Conservation (phyloP, 2,113 vertebrate genomes). For the Opisthocomus hoazin region DNA sequence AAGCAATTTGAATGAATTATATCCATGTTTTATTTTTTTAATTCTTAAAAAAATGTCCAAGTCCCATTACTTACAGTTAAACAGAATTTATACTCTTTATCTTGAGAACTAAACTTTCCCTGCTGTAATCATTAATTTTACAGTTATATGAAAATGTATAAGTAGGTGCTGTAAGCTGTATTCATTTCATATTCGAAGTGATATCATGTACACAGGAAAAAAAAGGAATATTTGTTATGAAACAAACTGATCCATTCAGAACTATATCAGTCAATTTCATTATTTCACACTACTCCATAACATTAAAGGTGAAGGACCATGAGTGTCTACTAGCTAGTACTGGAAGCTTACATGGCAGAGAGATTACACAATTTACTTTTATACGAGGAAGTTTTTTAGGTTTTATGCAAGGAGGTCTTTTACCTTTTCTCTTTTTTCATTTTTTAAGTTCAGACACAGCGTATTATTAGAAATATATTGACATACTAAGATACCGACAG, state of each 20-base stretch:
- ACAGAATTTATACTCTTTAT: background rate
- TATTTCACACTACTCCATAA: background rate
- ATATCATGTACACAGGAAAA: background rate
- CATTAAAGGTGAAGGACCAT: background rate
- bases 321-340: background rate
- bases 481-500: background rate
- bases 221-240: background rate
- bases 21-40: background rate
- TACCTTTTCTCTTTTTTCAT: background rate
- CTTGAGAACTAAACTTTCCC: background rate
- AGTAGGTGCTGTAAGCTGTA: background rate
- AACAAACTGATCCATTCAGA: background rate
- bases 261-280: background rate
- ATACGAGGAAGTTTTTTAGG: background rate
- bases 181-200: background rate
- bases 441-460: background rate
- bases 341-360: background rate
- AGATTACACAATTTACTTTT: background rate
- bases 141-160: background rate
- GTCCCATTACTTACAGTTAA: background rate
- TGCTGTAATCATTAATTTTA: background rate
- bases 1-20: background rate
- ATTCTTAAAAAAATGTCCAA: background rate
- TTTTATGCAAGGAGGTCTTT: background rate
- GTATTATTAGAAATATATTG: background rate